Conservation (phyloP, 2,797 vertebrate genomes). For the Gephyroberyx darwinii region DNA sequence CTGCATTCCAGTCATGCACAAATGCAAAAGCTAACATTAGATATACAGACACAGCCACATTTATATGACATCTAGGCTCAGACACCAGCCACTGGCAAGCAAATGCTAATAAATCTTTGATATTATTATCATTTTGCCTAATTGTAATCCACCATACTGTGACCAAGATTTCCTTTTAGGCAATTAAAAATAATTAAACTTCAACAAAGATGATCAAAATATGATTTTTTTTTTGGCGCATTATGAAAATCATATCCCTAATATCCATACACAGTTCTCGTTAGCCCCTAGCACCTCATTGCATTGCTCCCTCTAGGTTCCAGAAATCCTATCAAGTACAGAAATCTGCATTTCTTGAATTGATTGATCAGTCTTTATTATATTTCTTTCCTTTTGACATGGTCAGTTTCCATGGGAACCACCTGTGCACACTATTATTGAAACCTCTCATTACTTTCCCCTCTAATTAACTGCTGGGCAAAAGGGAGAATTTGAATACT, state of each 20-base stretch:
- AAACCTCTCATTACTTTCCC: conserved; percentile 36
- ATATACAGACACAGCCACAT: not conserved
- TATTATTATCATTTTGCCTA: not conserved
- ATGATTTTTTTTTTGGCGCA: not conserved
- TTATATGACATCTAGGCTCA: not conserved
- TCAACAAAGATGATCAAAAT: not conserved
- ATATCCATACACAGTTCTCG: not conserved
- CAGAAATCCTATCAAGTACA: not conserved
- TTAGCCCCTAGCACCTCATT: not conserved
- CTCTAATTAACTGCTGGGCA: conserved; percentile 38
- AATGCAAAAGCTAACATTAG: not conserved
- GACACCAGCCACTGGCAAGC: no score
- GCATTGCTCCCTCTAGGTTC: not conserved
- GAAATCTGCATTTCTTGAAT: not conserved
- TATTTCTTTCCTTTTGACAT: conserved; percentile 7
- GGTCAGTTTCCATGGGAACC: conserved; percentile 40
- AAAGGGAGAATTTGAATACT: conserved; percentile 20
- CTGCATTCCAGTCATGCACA: not conserved
- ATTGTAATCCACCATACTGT: not conserved
- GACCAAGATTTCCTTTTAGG: not conserved
- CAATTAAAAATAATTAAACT: not conserved
- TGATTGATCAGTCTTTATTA: conserved; percentile 4
- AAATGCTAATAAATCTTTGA: no score
- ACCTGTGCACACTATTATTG: conserved; percentile 10
- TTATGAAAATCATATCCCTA: not conserved